Evolutionary conservation across 2,113 vertebrate genomes (phyloP), one percentile per base, ranked within the genome.

Genomic region (Elephas maximus): DNA sequence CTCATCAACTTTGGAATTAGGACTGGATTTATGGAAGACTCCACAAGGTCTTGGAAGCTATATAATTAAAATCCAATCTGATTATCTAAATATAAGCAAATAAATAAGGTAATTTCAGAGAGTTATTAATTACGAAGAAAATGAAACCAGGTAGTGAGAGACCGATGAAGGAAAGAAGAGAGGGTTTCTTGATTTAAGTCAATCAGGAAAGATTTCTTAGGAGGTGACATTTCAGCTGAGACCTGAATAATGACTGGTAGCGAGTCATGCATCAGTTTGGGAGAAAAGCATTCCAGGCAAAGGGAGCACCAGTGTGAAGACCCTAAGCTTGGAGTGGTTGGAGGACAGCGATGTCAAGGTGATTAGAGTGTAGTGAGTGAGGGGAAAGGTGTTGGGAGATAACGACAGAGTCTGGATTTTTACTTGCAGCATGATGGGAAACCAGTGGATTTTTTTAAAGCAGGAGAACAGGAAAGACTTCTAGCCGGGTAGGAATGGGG

Each of bases 51-150:
- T 92, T 95, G 37, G 69, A 62, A 90, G 23, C 41, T 82, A n/a
- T 71, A 33, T 14, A 71, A 71, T 71, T 71, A 71, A 33, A n/a
- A 33, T 71, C 30, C 67, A 71, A n/a, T n/a, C 67, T 71, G 15
- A 17, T 71, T 6, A 71, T 67, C 28, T 67, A 30, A 67, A 67
- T 57, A 67, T 30, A 14, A 67, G 37, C 37, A 94, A 33, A n/a
- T 44, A 33, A 37, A 48, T 57, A 67, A 10, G 21, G 41, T 69
- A 2, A 84, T 71, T 82, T 93, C 17, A 84, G 90, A 48, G 65
- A 48, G 20, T 83, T 30, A 60, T 85, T 78, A 94, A 67, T 44
- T 53, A 73, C 33, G 73, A 87, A 81, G 78, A 74, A 90, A 87
- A 69, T 94, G 94, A 90, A 95, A 37, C 33, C 48, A 62, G 48